Conservation (phyloP, 1,140 invertebrate genomes). For the Metaphire vulgaris region DNA sequence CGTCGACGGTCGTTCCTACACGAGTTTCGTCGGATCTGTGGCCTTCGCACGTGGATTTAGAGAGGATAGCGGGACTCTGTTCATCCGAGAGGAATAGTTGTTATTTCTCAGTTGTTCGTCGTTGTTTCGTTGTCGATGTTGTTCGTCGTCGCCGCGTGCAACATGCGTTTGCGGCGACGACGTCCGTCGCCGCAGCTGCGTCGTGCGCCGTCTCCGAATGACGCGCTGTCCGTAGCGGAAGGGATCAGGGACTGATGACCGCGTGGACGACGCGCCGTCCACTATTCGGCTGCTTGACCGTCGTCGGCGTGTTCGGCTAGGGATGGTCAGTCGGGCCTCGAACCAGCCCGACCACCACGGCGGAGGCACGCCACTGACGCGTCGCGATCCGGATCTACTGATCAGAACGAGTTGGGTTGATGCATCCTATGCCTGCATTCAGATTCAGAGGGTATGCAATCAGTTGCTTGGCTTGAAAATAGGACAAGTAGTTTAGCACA, state of each 20-base stretch:
- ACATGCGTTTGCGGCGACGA: too few species aligned
- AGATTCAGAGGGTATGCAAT: not conserved
- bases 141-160: too few species aligned
- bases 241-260: not conserved
- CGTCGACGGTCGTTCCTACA: too few species aligned
- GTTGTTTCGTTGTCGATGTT: too few species aligned
- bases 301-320: not conserved
- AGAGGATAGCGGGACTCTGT: too few species aligned
- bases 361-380: not conserved
- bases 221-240: not conserved
- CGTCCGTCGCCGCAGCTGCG: not conserved
- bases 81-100: too few species aligned
- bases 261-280: not conserved
- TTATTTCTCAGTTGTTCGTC: too few species aligned
- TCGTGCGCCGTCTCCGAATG: not conserved
- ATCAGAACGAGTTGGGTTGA: not conserved
- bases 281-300: not conserved
- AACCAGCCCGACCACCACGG: not conserved
- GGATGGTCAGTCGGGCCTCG: not conserved
- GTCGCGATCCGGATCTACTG: not conserved
- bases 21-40: too few species aligned
- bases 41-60: too few species aligned
- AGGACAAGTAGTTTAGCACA: too few species aligned
- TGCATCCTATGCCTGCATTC: not conserved
- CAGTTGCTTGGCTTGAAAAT: too few species aligned